These are phyloP conservation scores for Serilophus lunatus DNA, from an alignment of 2,113 vertebrate genomes.

Conservation along the genomic window DNA sequence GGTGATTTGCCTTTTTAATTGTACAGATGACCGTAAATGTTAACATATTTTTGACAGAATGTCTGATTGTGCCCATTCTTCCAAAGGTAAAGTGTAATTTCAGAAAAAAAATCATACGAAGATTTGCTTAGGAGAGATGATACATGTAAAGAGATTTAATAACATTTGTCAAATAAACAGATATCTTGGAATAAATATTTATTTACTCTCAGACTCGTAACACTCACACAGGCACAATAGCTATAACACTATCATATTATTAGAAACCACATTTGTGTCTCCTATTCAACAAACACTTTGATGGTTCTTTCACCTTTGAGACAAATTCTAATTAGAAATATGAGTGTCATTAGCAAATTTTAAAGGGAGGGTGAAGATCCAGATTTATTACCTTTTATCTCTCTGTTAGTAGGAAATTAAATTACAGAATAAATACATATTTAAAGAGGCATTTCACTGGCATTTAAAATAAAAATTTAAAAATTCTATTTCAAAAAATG, in stretches of 20 bases:
- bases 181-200: conserved; percentile 5
- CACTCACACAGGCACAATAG: background rate
- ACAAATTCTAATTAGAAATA: background rate
- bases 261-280: background rate
- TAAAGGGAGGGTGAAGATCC: background rate
- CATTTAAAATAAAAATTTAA: background rate
- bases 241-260: background rate
- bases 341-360: background rate
- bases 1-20: background rate
- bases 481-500: background rate
- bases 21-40: background rate
- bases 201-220: background rate
- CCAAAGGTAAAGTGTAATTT: background rate
- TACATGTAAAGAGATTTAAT: background rate
- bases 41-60: background rate
- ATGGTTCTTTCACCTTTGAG: background rate
- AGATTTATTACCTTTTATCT: background rate
- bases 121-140: background rate
- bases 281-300: background rate
- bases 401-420: background rate
- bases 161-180: background rate
- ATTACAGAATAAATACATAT: background rate
- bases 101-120: background rate
- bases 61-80: conserved; percentile 2
- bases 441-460: background rate